Evolutionary conservation across 2,888 invertebrate species (phyloP).

Genomic region (Netelia inedita): DNA sequence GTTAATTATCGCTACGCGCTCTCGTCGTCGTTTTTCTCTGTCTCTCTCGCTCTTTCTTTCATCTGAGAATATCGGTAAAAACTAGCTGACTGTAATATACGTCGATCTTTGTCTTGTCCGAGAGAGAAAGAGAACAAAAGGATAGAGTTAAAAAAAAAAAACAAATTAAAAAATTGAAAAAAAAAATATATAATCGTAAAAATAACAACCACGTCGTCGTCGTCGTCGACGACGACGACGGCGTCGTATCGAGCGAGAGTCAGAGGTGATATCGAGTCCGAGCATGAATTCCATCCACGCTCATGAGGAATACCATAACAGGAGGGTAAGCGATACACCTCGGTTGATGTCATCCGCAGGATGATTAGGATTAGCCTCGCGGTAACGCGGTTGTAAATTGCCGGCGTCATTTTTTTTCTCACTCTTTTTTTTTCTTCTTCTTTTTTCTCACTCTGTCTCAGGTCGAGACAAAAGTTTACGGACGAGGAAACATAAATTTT

Average conservation of each 20-base stretch:
- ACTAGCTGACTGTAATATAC: background rate
- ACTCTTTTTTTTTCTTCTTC: too few relatives aligned
- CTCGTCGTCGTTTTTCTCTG: background rate
- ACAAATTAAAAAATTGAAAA: background rate
- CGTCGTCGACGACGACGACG: too few relatives aligned
- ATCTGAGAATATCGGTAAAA: background rate
- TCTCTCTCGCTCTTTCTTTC: slow-evolving; percentile 4
- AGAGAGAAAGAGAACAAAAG: background rate
- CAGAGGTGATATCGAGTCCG: slow-evolving; percentile 30
- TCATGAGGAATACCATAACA: slow-evolving; percentile 21
- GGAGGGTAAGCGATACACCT: slow-evolving; percentile 17
- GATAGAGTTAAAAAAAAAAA: background rate
- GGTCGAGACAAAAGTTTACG: too few relatives aligned
- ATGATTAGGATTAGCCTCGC: slow-evolving; percentile 17
- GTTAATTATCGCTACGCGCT: too few relatives aligned
- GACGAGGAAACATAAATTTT: too few relatives aligned
- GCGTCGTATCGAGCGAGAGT: background rate
- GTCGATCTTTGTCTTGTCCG: background rate
- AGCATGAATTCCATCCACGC: slow-evolving; percentile 24
- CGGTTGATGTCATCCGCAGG: slow-evolving; percentile 6
- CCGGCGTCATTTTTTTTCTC: too few relatives aligned
- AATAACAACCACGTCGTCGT: too few relatives aligned
- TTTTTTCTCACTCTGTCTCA: too few relatives aligned
- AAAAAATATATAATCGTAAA: background rate
- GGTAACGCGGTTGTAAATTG: background rate